Conservation (phyloP, 2,888 invertebrate species). For the Papilio protenor region DNA sequence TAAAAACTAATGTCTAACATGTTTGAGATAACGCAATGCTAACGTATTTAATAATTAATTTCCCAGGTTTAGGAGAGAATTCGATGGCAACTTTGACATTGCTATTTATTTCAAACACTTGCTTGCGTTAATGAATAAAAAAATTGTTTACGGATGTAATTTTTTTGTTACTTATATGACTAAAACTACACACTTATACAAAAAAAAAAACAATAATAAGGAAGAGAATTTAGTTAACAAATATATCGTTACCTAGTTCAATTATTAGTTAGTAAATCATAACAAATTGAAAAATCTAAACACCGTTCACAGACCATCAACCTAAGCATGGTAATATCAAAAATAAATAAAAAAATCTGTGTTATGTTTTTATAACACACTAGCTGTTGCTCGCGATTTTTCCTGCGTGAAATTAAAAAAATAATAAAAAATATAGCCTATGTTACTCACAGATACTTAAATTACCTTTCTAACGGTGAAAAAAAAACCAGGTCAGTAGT, state of each 20-base stretch:
- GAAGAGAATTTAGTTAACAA: conserved; percentile 13
- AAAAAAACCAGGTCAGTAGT: too few species aligned
- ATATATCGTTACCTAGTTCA: not conserved
- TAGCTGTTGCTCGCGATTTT: too few species aligned
- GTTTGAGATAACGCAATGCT: not conserved
- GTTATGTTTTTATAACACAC: not conserved
- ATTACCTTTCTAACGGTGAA: too few species aligned
- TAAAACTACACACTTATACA: not conserved
- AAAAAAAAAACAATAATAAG: conserved; percentile 14
- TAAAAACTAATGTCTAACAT: not conserved
- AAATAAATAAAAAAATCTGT: not conserved
- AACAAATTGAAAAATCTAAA: not conserved
- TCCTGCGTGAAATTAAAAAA: too few species aligned
- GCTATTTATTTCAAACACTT: not conserved
- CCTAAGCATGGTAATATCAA: not conserved
- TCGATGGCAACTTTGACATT: not conserved
- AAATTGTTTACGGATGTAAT: conserved; percentile 10
- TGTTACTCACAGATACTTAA: too few species aligned
- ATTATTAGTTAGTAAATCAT: too few species aligned
- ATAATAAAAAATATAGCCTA: too few species aligned
- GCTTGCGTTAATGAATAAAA: not conserved
- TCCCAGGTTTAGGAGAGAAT: not conserved
- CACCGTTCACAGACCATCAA: not conserved
- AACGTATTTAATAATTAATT: not conserved
- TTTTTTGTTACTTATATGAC: not conserved